Conservation (phyloP, 2,113 vertebrate genomes). For the Pomatostomus ruficeps region DNA sequence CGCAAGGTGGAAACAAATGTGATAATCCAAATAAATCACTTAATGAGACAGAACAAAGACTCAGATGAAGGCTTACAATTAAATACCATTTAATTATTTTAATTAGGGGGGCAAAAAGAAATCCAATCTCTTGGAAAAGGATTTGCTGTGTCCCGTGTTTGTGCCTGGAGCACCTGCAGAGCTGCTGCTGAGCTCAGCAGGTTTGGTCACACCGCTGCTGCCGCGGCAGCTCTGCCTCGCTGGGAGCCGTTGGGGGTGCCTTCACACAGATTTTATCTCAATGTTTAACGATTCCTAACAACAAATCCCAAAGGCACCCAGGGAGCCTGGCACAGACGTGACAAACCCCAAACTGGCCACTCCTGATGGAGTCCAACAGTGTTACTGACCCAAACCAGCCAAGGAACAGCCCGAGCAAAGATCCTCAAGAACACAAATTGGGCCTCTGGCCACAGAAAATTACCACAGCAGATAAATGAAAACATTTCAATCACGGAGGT, state of each 20-base stretch:
- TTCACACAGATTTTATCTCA: neutral
- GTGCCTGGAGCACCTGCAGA: neutral
- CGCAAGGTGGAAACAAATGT: neutral
- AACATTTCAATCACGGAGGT: neutral
- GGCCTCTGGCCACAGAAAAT: neutral
- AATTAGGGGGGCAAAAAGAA: conserved; percentile 10
- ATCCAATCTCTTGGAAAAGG: neutral
- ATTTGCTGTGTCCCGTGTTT: neutral
- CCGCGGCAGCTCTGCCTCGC: neutral
- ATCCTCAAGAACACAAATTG: neutral
- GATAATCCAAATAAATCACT: conserved; percentile 21
- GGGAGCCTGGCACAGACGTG: neutral
- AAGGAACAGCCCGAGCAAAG: neutral
- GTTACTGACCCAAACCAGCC: neutral
- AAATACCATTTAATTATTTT: conserved; percentile 52
- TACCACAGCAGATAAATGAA: neutral
- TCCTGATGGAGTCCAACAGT: too few species aligned
- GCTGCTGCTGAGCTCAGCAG: neutral
- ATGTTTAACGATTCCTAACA: neutral
- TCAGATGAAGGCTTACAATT: conserved; percentile 14
- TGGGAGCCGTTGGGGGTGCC: neutral
- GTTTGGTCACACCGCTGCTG: neutral
- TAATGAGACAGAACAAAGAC: conserved; percentile 8
- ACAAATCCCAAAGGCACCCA: neutral
- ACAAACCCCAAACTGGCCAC: neutral